Evolutionary conservation across 1,140 invertebrate genomes (phyloP), one percentile per base, ranked within the genome.

Genomic region (Physella acuta): DNA sequence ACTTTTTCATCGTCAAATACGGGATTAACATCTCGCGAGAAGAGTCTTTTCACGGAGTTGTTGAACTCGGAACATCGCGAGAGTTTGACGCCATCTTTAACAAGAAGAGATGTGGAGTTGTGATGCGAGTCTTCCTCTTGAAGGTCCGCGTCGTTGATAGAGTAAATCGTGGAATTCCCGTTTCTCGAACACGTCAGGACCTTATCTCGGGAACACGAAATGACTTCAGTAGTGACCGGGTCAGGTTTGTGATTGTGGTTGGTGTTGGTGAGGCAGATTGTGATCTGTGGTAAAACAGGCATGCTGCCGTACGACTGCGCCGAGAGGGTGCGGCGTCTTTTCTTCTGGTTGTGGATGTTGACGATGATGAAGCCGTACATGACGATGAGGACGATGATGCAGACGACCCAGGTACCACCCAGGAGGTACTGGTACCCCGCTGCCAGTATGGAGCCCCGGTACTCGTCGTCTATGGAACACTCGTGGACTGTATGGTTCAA

Each of bases 11-110:
- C 64, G 11, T 67, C 51, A 24, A 67, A 56, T 16, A 67, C 31
- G 36, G 64, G 64, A 56, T 67, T 67, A 3, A 39, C 64, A 56
- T 67, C 64, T 28, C 64, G 11, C 0, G 64, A 67, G 30, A 67
- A 67, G 16, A 67, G 20, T 37, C 62, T 64, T 5, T 31, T 64
- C 1, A 52, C 1, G 3, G 44, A 52, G 30, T 33, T 64, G 36
- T 24, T 52, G 17, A 14, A 8, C 16, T 31, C 26, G 1, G 16
- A 2, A 14, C 36, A 1, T 26, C n/a, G 5, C 30, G 30, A 51
- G 0, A 1, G 26, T 39, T 64, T n/a, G 33, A 3, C 34, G 31
- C 14, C 24, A 33, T 60, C 28, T 60, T 60, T 60, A 34, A 14
- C 33, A 11, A 20, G 14, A 11, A 8, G 28, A 16, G 58, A 34